These are phyloP conservation scores for Helicoverpa zea DNA, from an alignment of 1,140 invertebrate genomes.

Conservation along the genomic window DNA sequence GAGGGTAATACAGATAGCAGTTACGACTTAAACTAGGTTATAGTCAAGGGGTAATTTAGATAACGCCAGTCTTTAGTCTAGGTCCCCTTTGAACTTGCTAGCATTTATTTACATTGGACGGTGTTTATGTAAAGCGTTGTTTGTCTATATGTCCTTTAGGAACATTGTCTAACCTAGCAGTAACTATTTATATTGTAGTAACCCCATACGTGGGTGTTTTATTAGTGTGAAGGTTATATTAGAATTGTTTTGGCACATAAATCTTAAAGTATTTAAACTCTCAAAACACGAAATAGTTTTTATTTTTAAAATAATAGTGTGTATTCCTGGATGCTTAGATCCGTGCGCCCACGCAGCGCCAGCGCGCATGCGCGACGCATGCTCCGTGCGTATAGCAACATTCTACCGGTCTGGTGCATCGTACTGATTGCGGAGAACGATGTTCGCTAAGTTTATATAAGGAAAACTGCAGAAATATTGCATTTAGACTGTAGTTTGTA, in stretches of 20 bases:
- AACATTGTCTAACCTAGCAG: neutral
- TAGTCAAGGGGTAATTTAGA: conserved; percentile 30
- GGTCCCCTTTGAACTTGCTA: neutral
- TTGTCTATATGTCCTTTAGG: neutral
- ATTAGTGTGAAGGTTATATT: too few relatives aligned
- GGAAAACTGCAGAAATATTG: too few relatives aligned
- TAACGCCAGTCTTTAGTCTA: conserved; percentile 14
- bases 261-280: neutral
- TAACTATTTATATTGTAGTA: neutral
- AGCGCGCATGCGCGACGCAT: neutral
- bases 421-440: neutral
- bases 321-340: conserved; percentile 23
- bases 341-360: neutral
- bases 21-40: conserved; percentile 20
- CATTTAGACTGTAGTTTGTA: too few relatives aligned
- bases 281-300: neutral
- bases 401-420: conserved; percentile 32
- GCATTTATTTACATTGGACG: neutral
- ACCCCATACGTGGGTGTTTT: too few relatives aligned
- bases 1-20: conserved; percentile 21
- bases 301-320: neutral
- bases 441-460: neutral
- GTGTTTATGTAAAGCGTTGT: neutral
- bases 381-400: neutral
- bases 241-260: neutral